Conservation (phyloP, 2,113 vertebrate genomes). For the Muntiacus muntjak region DNA sequence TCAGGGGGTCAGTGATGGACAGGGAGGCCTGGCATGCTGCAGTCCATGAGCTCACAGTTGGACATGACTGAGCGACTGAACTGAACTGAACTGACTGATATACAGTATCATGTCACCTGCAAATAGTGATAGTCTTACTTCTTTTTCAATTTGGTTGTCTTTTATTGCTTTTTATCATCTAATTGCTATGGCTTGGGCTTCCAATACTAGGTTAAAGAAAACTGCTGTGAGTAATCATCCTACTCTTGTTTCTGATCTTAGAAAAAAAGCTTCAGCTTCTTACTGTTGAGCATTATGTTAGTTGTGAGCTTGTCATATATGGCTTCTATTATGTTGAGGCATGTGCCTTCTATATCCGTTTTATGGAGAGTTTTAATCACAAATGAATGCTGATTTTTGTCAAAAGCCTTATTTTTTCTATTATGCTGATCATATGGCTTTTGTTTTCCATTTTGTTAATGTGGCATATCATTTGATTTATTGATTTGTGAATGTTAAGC, state of each 20-base stretch:
- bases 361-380: not conserved
- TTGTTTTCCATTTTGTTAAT: not conserved
- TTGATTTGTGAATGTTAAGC: not conserved
- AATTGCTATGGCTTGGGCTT: not conserved
- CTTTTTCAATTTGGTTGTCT: not conserved
- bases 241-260: not conserved
- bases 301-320: not conserved
- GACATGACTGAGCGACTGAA: not conserved
- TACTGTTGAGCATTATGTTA: not conserved
- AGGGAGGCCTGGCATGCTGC: rapidly evolving
- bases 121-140: not conserved
- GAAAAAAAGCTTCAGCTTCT: not conserved
- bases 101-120: not conserved
- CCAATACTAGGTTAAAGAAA: not conserved
- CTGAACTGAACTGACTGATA: not conserved
- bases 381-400: not conserved
- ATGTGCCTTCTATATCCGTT: not conserved
- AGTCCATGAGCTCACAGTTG: rapidly evolving
- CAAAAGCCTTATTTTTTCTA: not conserved
- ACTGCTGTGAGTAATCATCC: not conserved
- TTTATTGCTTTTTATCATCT: not conserved
- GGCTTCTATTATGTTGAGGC: not conserved
- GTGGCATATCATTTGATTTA: not conserved
- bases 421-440: not conserved
- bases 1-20: rapidly evolving